Conservation (phyloP, 2,888 invertebrate genomes). For the Callinectes sapidus region DNA sequence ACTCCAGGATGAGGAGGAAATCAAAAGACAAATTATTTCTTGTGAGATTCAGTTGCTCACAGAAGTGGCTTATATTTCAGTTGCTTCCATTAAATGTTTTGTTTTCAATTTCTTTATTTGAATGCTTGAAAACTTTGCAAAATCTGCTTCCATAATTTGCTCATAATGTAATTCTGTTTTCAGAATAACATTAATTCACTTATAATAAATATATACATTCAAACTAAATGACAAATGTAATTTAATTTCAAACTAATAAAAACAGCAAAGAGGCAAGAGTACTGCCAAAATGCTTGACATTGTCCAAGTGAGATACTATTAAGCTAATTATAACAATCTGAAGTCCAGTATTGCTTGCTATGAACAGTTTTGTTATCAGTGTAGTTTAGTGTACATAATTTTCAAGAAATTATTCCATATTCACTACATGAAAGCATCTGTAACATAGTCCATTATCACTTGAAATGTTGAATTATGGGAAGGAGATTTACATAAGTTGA, state of each 20-base stretch:
- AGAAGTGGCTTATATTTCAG: neutral
- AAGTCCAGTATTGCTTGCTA: slow-evolving; percentile 28
- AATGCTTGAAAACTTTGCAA: neutral
- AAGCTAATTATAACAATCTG: neutral
- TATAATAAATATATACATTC: neutral
- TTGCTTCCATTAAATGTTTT: slow-evolving; percentile 11
- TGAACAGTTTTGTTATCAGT: neutral
- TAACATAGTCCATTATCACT: slow-evolving; percentile 55
- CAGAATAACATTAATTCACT: neutral
- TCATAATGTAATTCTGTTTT: slow-evolving; percentile 10
- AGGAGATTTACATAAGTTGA: slow-evolving; percentile 45
- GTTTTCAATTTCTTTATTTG: neutral
- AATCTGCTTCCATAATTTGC: slow-evolving; percentile 26
- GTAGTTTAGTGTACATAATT: slow-evolving; percentile 34
- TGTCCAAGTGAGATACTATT: slow-evolving; percentile 33
- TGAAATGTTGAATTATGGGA: slow-evolving; percentile 50
- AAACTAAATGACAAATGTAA: neutral
- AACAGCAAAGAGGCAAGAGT: slow-evolving; percentile 1
- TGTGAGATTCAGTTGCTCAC: slow-evolving; percentile 7
- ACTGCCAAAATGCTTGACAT: neutral
- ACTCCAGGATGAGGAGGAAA: neutral
- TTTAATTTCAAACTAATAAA: slow-evolving; percentile 10
- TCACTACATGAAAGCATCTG: slow-evolving; percentile 47
- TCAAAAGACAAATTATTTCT: slow-evolving; percentile 35
- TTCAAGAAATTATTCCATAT: slow-evolving; percentile 38